Conservation (phyloP, 2,888 invertebrate genomes). For the Himalopsyche tibetana region DNA sequence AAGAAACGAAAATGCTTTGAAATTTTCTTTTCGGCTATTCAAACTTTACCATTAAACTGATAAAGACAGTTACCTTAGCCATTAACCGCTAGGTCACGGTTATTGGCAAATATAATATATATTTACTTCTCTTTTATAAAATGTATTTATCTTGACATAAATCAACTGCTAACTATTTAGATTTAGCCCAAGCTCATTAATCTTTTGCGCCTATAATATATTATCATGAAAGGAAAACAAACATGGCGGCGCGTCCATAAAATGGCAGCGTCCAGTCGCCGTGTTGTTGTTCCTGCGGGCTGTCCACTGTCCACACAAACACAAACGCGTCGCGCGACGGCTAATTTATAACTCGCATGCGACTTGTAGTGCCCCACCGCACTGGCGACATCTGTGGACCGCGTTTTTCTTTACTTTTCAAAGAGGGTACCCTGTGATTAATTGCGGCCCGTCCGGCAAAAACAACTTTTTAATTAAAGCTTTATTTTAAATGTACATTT, state of each 20-base stretch:
- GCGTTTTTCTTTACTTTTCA: conserved; percentile 48
- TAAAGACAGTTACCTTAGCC: too few species aligned
- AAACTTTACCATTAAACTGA: too few species aligned
- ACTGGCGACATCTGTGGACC: conserved; percentile 52
- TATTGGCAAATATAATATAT: too few species aligned
- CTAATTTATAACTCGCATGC: conserved; percentile 60
- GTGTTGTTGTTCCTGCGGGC: conserved; percentile 28
- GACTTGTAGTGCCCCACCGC: conserved; percentile 45
- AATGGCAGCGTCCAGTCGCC: conserved; percentile 26
- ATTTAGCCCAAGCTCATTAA: not conserved
- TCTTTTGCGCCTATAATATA: conserved; percentile 27
- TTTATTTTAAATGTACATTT: conserved; percentile 30
- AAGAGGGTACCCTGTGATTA: conserved; percentile 55
- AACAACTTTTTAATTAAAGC: conserved; percentile 44
- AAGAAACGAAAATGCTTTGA: too few species aligned
- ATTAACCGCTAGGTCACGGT: too few species aligned
- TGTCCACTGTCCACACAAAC: conserved; percentile 28
- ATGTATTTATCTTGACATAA: not conserved
- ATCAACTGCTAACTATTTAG: conserved; percentile 9
- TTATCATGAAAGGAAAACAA: conserved; percentile 26
- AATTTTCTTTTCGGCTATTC: too few species aligned
- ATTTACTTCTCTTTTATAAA: too few species aligned
- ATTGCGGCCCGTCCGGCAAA: conserved; percentile 49
- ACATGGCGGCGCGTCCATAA: conserved; percentile 16
- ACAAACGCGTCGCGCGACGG: conserved; percentile 36